Conservation (phyloP, 2,113 vertebrate species). For the Nycticebus coucang region DNA sequence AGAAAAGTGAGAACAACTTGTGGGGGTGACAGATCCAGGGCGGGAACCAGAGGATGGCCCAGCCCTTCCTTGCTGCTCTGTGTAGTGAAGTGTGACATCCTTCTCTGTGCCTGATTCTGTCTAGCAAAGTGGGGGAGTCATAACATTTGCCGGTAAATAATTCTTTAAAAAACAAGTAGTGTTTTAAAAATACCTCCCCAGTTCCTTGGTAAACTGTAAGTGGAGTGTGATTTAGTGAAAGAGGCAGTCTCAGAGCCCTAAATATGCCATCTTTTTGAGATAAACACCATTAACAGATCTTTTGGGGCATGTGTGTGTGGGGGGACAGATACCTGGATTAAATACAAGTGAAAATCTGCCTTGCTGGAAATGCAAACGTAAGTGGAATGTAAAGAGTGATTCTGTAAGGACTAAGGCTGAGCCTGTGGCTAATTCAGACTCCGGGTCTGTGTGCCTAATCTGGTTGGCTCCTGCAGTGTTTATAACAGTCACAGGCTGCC, state of each 20-base stretch:
- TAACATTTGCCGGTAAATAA: not conserved
- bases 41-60: not conserved
- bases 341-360: not conserved
- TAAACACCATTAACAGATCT: not conserved
- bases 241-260: not conserved
- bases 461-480: conserved; percentile 5
- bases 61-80: not conserved
- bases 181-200: not conserved
- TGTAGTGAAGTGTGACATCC: not conserved
- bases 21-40: not conserved
- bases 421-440: not conserved
- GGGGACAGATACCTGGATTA: not conserved
- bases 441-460: not conserved
- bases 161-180: too few relatives aligned
- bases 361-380: not conserved
- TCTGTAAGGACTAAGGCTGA: not conserved
- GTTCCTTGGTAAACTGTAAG: not conserved
- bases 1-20: not conserved
- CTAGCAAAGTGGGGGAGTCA: not conserved
- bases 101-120: not conserved
- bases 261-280: not conserved
- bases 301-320: not conserved
- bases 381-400: not conserved
- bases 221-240: not conserved
- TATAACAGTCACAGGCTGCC: not conserved